Conservation (phyloP, 2,113 vertebrate species). For the Hemibates koningsi region DNA sequence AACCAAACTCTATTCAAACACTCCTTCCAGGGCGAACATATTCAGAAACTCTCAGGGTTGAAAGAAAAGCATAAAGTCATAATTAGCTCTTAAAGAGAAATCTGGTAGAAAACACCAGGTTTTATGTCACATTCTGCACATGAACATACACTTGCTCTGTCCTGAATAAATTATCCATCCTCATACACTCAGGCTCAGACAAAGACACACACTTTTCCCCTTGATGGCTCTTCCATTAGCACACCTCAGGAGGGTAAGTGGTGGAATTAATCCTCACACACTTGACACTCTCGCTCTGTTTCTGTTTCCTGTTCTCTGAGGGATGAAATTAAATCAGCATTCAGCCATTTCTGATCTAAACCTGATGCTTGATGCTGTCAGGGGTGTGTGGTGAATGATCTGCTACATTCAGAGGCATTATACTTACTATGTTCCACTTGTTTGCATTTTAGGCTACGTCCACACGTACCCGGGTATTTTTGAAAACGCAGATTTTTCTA, state of each 20-base stretch:
- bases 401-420: neutral
- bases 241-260: slow-evolving; percentile 41
- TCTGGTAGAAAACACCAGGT: neutral
- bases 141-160: neutral
- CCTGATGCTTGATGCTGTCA: neutral
- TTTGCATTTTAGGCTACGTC: neutral
- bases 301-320: slow-evolving; percentile 13
- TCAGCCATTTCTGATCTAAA: neutral
- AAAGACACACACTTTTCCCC: neutral
- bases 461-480: too few relatives aligned
- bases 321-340: slow-evolving; percentile 19
- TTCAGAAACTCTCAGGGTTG: neutral
- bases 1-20: neutral
- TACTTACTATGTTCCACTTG: accelerated
- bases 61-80: neutral
- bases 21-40: accelerated
- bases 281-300: neutral
- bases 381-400: neutral
- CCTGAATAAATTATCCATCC: neutral
- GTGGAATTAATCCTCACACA: slow-evolving; percentile 61
- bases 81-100: neutral
- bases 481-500: too few relatives aligned
- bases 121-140: neutral
- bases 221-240: slow-evolving; percentile 39
- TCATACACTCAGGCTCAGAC: neutral